Evolutionary conservation across 1,140 invertebrate genomes (phyloP).

Genomic region (Condylostylus longicornis): DNA sequence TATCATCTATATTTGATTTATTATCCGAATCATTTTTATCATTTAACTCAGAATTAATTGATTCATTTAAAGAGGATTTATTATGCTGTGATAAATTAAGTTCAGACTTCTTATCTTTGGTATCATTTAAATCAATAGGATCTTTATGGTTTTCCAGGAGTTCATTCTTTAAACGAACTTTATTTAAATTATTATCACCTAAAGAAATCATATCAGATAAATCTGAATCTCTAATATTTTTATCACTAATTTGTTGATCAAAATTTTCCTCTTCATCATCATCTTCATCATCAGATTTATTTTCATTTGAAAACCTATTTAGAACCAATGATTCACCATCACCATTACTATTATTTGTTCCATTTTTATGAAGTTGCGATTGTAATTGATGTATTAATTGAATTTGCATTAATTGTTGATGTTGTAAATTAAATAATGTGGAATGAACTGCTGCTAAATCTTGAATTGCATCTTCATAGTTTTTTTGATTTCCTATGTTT

Average conservation of each 20-base stretch:
- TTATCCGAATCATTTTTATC: not conserved
- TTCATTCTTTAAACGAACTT: not conserved
- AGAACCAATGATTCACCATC: not conserved
- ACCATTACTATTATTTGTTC: not conserved
- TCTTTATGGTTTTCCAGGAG: not conserved
- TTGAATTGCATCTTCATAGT: constrained; percentile 64
- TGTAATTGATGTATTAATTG: constrained; percentile 85
- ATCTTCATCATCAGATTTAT: constrained; percentile 1
- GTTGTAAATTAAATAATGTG: constrained; percentile 76
- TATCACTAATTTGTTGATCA: not conserved
- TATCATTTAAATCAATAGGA: constrained; percentile 11
- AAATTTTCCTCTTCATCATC: constrained; percentile 1
- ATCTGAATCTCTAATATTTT: too few species aligned
- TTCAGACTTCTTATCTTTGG: constrained; percentile 6
- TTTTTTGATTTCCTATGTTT: constrained; percentile 56
- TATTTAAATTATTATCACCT: not conserved
- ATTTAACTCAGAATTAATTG: not conserved
- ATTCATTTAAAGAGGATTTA: not conserved
- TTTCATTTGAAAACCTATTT: not conserved
- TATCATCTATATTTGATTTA: constrained; percentile 2
- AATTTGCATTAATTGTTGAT: constrained; percentile 85
- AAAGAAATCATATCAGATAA: too few species aligned
- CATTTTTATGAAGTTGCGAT: constrained; percentile 51
- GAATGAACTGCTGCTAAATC: constrained; percentile 75
- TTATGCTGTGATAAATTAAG: constrained; percentile 1